Evolutionary conservation across 2,888 invertebrate genomes (phyloP).

Genomic region (Folsomia candida): DNA sequence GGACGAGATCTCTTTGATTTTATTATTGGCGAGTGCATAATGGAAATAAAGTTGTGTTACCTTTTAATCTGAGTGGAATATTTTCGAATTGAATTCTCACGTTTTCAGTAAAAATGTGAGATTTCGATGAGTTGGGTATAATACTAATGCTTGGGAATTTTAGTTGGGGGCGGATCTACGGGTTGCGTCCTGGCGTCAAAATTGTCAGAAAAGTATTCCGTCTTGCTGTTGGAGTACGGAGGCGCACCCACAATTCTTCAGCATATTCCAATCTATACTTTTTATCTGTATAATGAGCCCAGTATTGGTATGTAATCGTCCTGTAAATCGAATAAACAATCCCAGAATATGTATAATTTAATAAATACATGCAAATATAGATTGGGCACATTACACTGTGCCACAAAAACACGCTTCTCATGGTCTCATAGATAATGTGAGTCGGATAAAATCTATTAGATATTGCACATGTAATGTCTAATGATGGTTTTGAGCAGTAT

Average conservation of each 20-base stretch:
- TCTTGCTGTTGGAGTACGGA: conserved; percentile 33
- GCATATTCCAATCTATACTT: conserved; percentile 31
- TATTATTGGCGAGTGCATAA: conserved; percentile 30
- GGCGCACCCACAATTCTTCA: conserved; percentile 25
- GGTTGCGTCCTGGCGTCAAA: conserved; percentile 33
- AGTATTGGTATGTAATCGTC: too few species aligned
- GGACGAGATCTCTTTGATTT: conserved; percentile 37
- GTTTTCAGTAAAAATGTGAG: too few species aligned
- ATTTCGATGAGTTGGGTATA: neutral
- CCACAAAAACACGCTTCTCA: conserved; percentile 31
- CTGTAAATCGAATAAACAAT: too few species aligned
- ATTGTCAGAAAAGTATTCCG: conserved; percentile 32
- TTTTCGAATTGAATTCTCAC: too few species aligned
- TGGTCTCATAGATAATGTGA: conserved; percentile 36
- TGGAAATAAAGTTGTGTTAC: neutral
- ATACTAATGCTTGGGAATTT: neutral
- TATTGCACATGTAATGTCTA: neutral
- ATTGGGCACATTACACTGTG: conserved; percentile 32
- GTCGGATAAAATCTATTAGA: neutral
- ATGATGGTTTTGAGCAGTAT: neutral
- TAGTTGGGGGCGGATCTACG: conserved; percentile 38
- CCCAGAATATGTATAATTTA: too few species aligned
- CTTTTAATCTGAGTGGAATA: too few species aligned
- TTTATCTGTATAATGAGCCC: conserved; percentile 32
- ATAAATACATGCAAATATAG: too few species aligned